Percentiles rank a stretch among this genome's conserved stretches.
phyloP scores from a whole-genome alignment of 2,797 vertebrate species.

The Amblyraja radiata region DNA sequence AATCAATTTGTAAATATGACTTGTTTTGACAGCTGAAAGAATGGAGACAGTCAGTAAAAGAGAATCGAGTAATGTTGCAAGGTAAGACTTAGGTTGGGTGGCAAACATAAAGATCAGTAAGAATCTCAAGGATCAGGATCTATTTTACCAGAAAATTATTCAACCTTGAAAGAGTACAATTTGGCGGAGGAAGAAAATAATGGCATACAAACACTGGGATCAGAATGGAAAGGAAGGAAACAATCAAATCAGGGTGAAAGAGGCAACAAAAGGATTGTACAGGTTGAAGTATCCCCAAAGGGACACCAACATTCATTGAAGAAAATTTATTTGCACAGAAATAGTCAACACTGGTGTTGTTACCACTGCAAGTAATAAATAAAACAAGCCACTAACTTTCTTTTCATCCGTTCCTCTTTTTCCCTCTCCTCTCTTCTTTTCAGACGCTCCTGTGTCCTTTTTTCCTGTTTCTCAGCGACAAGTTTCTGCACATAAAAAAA shows the following conservation, averaged over 20 bases:
- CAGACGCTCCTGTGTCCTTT: conserved; percentile 73
- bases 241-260: neutral
- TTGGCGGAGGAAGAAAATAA: conserved; percentile 40
- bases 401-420: conserved; percentile 74
- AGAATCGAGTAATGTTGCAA: neutral
- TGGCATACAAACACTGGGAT: neutral
- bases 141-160: neutral
- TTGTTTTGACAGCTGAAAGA: neutral
- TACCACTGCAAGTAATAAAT: too few species aligned
- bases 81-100: neutral
- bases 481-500: conserved; percentile 70
- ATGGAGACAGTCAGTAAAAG: neutral
- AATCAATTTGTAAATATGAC: neutral
- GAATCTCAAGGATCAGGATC: neutral
- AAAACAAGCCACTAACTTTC: conserved; percentile 48
- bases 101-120: neutral
- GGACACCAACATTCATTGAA: neutral
- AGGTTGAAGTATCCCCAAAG: neutral
- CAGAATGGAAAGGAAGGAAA: neutral
- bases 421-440: conserved; percentile 73
- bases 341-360: neutral
- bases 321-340: neutral
- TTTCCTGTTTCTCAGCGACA: conserved; percentile 88
- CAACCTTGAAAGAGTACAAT: conserved; percentile 45
- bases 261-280: neutral